A percentile compares a stretch with the other conserved stretches of the same genome.
These are phyloP conservation scores for Callaeas wilsoni DNA, from an alignment of 2,113 vertebrate species.

Conservation along the genomic window DNA sequence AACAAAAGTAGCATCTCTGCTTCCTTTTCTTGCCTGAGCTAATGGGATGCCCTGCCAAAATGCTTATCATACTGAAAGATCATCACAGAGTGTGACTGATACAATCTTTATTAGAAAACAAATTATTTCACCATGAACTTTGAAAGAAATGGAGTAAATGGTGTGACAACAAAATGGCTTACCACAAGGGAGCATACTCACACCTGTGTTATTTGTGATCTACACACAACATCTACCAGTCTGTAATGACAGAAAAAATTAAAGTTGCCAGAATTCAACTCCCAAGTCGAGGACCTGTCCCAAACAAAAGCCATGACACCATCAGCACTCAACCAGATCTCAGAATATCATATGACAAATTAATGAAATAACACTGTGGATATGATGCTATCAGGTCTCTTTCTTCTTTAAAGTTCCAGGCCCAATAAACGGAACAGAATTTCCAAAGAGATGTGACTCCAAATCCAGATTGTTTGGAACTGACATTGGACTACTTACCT, in stretches of 20 bases:
- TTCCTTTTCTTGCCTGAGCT: slow-evolving; percentile 18
- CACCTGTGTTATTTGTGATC: slow-evolving; percentile 40
- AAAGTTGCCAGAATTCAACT: background rate
- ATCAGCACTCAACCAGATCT: background rate
- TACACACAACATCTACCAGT: background rate
- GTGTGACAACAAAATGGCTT: slow-evolving; percentile 53
- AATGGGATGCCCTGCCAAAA: background rate
- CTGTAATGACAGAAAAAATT: background rate
- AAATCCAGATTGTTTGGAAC: background rate
- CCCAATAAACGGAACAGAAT: background rate
- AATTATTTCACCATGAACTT: slow-evolving; percentile 24
- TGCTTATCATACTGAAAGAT: background rate
- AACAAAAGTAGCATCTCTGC: background rate
- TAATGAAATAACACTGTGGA: background rate
- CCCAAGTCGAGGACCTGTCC: background rate
- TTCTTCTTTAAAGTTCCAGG: background rate
- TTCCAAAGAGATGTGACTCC: background rate
- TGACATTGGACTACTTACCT: background rate
- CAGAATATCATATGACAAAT: background rate
- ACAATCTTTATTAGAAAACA: slow-evolving; percentile 60
- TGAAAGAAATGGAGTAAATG: slow-evolving; percentile 8
- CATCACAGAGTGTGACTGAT: slow-evolving; percentile 31
- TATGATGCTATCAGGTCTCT: background rate
- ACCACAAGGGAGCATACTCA: slow-evolving; percentile 69
- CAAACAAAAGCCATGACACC: background rate